These are phyloP conservation scores for Nothocercus nigrocapillus DNA, from an alignment of 2,113 vertebrate species.

Conservation along the genomic window DNA sequence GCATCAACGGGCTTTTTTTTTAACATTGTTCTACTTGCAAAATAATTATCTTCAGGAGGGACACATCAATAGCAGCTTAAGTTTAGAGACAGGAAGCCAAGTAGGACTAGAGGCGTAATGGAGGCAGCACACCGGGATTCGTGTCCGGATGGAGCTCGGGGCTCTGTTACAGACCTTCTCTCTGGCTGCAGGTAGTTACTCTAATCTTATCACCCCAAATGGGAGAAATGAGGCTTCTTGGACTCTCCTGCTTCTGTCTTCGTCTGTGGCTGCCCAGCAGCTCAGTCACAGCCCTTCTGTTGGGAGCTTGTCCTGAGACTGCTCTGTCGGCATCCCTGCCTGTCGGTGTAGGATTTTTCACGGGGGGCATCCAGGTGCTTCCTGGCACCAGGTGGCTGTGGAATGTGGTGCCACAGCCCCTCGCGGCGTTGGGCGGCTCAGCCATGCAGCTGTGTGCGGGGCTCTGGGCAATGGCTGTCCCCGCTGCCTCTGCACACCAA, in stretches of 20 bases:
- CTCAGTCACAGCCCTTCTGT: rapidly evolving
- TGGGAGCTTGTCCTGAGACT: not conserved
- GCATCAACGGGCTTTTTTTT: not conserved
- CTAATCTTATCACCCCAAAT: not conserved
- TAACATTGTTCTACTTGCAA: not conserved
- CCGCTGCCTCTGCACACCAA: not conserved
- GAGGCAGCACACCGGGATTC: not conserved
- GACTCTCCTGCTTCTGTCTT: not conserved
- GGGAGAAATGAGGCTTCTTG: not conserved
- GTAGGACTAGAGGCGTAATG: not conserved
- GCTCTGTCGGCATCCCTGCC: not conserved
- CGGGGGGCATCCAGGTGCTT: not conserved
- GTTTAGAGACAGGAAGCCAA: not conserved
- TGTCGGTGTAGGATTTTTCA: not conserved
- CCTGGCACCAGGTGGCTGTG: not conserved
- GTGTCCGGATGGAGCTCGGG: rapidly evolving
- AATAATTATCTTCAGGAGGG: not conserved
- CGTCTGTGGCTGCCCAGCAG: not conserved
- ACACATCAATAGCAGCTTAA: not conserved
- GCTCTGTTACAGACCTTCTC: not conserved
- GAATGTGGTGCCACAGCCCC: not conserved
- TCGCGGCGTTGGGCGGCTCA: not conserved
- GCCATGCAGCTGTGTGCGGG: rapidly evolving
- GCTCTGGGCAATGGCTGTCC: not conserved
- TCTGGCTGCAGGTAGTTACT: not conserved